Percentiles rank a stretch among this genome's conserved stretches.
phyloP scores from a whole-genome alignment of 23 tunicate species.

The Trididemnum nubilum region DNA sequence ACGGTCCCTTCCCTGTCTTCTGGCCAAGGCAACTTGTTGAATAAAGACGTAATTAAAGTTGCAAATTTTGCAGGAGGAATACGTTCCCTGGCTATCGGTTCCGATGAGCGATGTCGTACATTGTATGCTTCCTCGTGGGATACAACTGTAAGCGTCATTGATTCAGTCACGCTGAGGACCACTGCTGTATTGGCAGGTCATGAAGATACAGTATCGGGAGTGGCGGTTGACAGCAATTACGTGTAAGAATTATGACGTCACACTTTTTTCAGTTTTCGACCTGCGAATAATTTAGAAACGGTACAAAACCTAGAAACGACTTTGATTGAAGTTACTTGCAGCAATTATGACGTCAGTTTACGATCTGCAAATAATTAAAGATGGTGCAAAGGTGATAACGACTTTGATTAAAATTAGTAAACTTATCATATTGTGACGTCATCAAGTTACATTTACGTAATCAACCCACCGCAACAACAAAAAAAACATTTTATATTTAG shows the following conservation, averaged over 20 bases:
- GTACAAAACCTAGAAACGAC: no score
- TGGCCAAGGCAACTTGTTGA: no score
- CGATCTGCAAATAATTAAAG: no score
- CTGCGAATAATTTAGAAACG: no score
- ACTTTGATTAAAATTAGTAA: no score
- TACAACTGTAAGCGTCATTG: constrained; percentile 49
- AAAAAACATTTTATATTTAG: constrained; percentile 46
- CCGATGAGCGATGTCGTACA: constrained; percentile 43
- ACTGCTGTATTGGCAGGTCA: constrained; percentile 47
- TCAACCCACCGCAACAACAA: constrained; percentile 47
- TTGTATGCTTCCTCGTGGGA: constrained; percentile 84
- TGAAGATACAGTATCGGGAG: constrained; percentile 46
- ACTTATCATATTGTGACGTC: constrained; percentile 56
- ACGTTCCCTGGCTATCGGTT: constrained; percentile 36
- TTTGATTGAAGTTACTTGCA: no score
- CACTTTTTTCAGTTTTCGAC: no score
- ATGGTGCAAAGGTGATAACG: no score
- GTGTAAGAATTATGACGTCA: constrained; percentile 59
- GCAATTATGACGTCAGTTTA: no score
- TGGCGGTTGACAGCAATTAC: constrained; percentile 57
- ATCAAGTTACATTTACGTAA: constrained; percentile 46
- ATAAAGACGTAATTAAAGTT: no score
- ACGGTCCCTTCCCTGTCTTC: no score
- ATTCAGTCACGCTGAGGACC: constrained; percentile 28
- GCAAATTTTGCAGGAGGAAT: no score